Base-by-base conservation (phyloP, 2,888 invertebrate genomes). In the Cordylochernes scorpioides region DNA sequence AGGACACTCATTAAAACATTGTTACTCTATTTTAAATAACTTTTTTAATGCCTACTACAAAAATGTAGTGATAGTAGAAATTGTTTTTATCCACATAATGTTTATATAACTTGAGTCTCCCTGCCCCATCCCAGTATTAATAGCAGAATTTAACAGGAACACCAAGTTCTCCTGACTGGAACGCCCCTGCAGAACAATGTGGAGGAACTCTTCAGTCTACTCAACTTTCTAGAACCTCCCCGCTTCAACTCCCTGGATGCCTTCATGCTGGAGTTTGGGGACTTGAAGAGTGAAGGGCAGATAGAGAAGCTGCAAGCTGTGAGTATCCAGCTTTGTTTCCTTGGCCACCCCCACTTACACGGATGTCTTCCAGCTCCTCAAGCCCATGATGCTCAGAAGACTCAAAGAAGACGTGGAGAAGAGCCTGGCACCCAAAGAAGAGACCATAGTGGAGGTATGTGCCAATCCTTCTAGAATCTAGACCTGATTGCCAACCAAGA, bases 321-420 rank as follows among this genome's bases (percentile, higher is more conserved):
- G 38, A 42, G 46, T 41, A 9, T 5, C n/a, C n/a, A n/a, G n/a
- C n/a, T n/a, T n/a, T n/a, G n/a, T n/a, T n/a, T n/a, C n/a, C n/a
- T n/a, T n/a, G n/a, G n/a, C n/a, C n/a, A n/a, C n/a, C n/a, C n/a
- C n/a, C n/a, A n/a, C n/a, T n/a, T n/a, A n/a, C n/a, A n/a, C n/a
- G n/a, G n/a, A n/a, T n/a, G n/a, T n/a, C n/a, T n/a, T n/a, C n/a
- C n/a, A 78, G 35, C 60, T 94, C 3, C 57, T 94, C 18, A 94
- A 94, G 55, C 97, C 97, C 5, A 94, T 99, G 94, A 99, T 99
- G 97, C 58, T 99, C 44, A 62, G 97, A 40, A 63, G 97, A 45
- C 59, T 99, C 39, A 99, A 99, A 54, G 97, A 97, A 57, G 97
- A 99, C 52, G 97, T 99, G 0, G 97, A 99, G 55, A 99, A 97